Base-by-base conservation (phyloP, 2,888 invertebrate species). In the Euphydryas editha region DNA sequence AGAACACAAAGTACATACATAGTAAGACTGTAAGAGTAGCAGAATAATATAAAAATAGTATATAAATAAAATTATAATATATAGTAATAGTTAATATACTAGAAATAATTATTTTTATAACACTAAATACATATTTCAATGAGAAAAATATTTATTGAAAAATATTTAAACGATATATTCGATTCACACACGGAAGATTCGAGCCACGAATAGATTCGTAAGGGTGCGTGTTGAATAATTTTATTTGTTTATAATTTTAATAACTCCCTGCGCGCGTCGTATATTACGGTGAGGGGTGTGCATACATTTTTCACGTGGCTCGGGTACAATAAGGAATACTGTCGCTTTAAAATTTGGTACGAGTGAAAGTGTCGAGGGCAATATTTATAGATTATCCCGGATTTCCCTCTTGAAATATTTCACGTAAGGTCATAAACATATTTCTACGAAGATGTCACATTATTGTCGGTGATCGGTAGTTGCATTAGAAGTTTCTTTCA, bases 231-330 rank as follows among this genome's bases (percentile, higher is more conserved):
- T 78, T 81, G 90, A 88, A 90, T 90, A 90, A 88, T 90, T 88
- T 88, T 91, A 91, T 91, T 90, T 91, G 90, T 91, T 90, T 90
- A 89, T 90, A 90, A 91, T 90, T 91, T 90, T 91, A 91, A 92
- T 92, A 91, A 89, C 88, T 84, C 89, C 89, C 87, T 75, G 76
- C 78, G 77, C 81, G 76, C 81, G 78, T 70, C 80, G 77, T 82
- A 82, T 83, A 81, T 84, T 79, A 76, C 76, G 68, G 68, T 57
- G 49, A 73, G 72, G 81, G 87, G 88, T 82, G 86, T 83, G 87
- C 84, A 85, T 86, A 87, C 84, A 90, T 91, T 91, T 90, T 88
- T 89, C 88, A 86, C 84, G 73, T 76, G 75, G 54, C 54, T 30
- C 51, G 59, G 76, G 74, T 81, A 84, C 85, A 88, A 87, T 88